Base-by-base conservation (phyloP, 2,113 vertebrate genomes). In the Zapornia atra region DNA sequence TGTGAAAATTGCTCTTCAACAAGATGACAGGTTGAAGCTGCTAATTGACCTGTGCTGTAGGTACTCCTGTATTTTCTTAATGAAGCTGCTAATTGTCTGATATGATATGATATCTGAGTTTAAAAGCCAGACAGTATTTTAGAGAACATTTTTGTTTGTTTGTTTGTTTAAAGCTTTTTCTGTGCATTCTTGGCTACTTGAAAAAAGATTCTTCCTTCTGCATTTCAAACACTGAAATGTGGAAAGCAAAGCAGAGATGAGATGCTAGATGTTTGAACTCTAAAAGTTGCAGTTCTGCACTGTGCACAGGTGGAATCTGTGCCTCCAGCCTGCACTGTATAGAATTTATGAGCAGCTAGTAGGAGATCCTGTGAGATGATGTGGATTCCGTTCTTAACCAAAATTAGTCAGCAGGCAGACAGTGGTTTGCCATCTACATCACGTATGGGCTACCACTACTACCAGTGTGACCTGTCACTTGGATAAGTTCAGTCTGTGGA, bases 1-100 rank as follows among this genome's bases (percentile, higher is more conserved):
- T 78, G 88, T 88, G 88, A 80, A 93, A 96, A 94, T 86, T 94
- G 44, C 7, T 85, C 64, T 68, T 92, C 69, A 56, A 20, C 33
- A 81, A 48, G 29, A 18, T 70, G 66, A 92, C 64, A 83, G 20
- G 25, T 28, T 60, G 76, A 88, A 88, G 60, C 65, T 93, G 61
- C 14, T 92, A 78, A 93, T 65, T 96, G 82, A 84, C 76, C 53
- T 40, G 15, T 91, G 50, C n/a, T 69, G 42, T 46, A 70, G 20
- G 46, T 73, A 88, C 29, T 15, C 68, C 48, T 70, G 54, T 50
- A 51, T 70, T 86, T 90, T 92, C 59, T 76, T 88, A 85, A 80
- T 31, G 56, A 89, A 85, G n/a, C 25, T 77, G 40, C 36, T 82
- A 90, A 86, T 77, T 85, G 33, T n/a, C 56, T 0, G n/a, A n/a